A percentile compares a stretch with the other conserved stretches of the same genome.
phyloP scores from a whole-genome alignment of 2,888 invertebrate genomes.

The Trissolcus brochymenae region DNA sequence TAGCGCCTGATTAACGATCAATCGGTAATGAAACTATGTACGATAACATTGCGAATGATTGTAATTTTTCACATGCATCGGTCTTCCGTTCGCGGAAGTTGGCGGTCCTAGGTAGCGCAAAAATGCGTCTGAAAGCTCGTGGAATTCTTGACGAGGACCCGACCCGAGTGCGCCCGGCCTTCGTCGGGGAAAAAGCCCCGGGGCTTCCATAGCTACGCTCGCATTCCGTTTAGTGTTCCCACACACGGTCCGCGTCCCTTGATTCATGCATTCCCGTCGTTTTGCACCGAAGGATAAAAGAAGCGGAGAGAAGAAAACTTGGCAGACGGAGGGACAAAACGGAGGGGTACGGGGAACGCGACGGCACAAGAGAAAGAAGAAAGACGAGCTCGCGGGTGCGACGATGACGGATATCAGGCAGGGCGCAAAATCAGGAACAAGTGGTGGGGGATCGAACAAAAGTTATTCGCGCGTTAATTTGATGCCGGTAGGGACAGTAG shows the following conservation, averaged over 20 bases:
- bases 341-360: constrained; percentile 44
- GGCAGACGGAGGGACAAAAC: constrained; percentile 22
- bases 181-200: constrained; percentile 56
- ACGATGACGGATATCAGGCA: constrained; percentile 15
- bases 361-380: constrained; percentile 32
- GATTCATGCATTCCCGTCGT: constrained; percentile 65
- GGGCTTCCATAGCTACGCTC: constrained; percentile 65
- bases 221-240: constrained; percentile 68
- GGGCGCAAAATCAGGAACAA: constrained; percentile 26
- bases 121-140: constrained; percentile 41
- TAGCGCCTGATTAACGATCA: constrained; percentile 26
- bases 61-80: constrained; percentile 34
- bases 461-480: constrained; percentile 62
- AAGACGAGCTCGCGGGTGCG: constrained; percentile 22
- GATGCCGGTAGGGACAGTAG: constrained; percentile 57
- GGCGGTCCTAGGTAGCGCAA: constrained; percentile 19
- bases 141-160: constrained; percentile 40
- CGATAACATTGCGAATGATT: constrained; percentile 31
- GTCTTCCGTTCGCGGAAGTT: constrained; percentile 39
- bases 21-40: constrained; percentile 14
- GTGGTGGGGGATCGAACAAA: constrained; percentile 61
- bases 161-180: constrained; percentile 18
- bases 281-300: constrained; percentile 34
- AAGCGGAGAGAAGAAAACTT: constrained; percentile 15
- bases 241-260: constrained; percentile 61